A percentile compares a stretch with the other conserved stretches of the same genome.
Conservation (phyloP, 1,140 invertebrate species). For the Wasmannia auropunctata region DNA sequence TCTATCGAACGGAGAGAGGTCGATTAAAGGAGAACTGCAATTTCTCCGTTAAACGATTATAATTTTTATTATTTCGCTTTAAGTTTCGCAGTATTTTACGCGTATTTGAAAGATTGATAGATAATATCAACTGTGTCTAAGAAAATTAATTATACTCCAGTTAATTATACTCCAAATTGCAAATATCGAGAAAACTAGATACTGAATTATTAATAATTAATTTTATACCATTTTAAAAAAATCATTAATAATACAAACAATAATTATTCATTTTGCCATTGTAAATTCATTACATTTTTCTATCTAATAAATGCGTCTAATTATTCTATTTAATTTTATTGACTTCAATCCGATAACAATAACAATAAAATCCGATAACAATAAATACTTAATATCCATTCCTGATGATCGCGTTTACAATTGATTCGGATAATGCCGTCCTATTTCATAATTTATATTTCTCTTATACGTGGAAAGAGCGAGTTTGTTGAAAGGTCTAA, state of each 20-base stretch:
- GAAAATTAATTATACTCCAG: neutral
- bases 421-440: neutral
- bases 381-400: constrained; percentile 4
- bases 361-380: neutral
- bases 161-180: neutral
- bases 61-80: neutral
- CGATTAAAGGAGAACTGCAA: neutral
- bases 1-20: neutral
- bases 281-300: neutral
- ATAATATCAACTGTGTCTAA: neutral
- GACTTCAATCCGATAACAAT: neutral
- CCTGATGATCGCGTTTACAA: neutral
- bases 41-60: neutral
- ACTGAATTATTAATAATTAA: too few relatives aligned
- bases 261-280: neutral
- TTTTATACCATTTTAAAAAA: too few relatives aligned
- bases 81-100: neutral
- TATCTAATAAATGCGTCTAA: neutral
- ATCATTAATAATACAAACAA: neutral
- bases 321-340: neutral
- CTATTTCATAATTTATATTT: neutral
- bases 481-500: too few relatives aligned
- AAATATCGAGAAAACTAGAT: neutral
- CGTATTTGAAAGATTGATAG: neutral
- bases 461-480: too few relatives aligned